Evolutionary conservation across 2,113 vertebrate genomes (phyloP).

Genomic region (Peromyscus maniculatus): DNA sequence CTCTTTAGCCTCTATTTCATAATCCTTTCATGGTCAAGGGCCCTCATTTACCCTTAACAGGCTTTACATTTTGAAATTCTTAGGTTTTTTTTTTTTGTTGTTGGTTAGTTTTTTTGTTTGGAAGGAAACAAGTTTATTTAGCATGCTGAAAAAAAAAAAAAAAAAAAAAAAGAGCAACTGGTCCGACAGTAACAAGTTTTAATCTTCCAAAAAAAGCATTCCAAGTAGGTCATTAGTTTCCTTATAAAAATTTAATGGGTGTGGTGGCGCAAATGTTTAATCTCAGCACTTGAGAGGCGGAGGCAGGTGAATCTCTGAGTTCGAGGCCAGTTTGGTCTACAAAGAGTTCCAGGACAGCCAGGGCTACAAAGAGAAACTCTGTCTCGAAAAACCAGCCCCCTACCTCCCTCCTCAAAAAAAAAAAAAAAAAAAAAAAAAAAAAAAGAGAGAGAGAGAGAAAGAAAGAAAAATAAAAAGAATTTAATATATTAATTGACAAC

Average conservation of each 20-base stretch:
- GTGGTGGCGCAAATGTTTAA: neutral
- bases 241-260: neutral
- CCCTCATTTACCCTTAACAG: neutral
- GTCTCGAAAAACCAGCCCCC: neutral
- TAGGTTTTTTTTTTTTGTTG: neutral
- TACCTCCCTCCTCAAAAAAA: too few species aligned
- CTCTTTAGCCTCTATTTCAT: neutral
- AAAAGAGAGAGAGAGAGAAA: neutral
- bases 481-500: neutral
- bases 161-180: neutral
- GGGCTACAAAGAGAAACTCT: neutral
- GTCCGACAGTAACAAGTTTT: too few species aligned
- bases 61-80: slow-evolving; percentile 53
- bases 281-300: neutral
- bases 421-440: too few species aligned
- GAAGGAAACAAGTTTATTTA: neutral
- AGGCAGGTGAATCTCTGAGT: neutral
- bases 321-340: neutral
- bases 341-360: neutral
- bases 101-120: neutral
- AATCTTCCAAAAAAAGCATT: slow-evolving; percentile 23
- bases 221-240: neutral
- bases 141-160: neutral
- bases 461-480: neutral
- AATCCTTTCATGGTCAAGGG: slow-evolving; percentile 33